phyloP scores from a whole-genome alignment of 92 coral and sea anemone genomes.

The Diadumene lineata region DNA sequence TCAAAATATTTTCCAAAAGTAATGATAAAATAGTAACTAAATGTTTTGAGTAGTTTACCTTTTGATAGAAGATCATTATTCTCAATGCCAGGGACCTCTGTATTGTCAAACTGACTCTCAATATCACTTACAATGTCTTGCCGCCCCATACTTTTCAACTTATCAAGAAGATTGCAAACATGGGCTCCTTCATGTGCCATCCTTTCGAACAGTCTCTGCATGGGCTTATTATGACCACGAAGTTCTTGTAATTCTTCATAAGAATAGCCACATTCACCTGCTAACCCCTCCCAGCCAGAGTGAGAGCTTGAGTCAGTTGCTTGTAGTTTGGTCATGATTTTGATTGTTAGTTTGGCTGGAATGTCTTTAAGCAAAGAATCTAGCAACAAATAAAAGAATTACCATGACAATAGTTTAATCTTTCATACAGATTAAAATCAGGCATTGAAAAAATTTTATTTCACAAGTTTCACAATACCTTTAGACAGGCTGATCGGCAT shows the following conservation, averaged over 20 bases:
- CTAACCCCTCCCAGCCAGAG: constrained; percentile 71
- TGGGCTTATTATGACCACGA: constrained; percentile 39
- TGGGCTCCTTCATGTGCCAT: constrained; percentile 50
- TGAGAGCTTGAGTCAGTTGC: too few relatives aligned
- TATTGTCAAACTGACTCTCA: neutral
- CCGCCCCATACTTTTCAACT: constrained; percentile 36
- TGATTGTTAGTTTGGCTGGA: constrained; percentile 38
- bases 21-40: too few relatives aligned
- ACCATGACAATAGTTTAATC: too few relatives aligned
- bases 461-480: too few relatives aligned
- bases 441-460: too few relatives aligned
- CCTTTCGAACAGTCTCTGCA: constrained; percentile 57
- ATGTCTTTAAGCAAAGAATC: constrained; percentile 66
- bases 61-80: neutral
- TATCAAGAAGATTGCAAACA: constrained; percentile 44
- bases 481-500: too few relatives aligned
- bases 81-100: neutral
- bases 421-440: too few relatives aligned
- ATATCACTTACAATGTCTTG: constrained; percentile 44
- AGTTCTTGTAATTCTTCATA: constrained; percentile 37
- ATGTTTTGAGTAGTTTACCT: too few relatives aligned
- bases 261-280: constrained; percentile 57
- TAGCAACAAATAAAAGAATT: too few relatives aligned
- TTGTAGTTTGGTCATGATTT: constrained; percentile 47
- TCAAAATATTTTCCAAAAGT: too few relatives aligned